Conservation (phyloP, 2,113 vertebrate species). For the Toxostoma redivivum region DNA sequence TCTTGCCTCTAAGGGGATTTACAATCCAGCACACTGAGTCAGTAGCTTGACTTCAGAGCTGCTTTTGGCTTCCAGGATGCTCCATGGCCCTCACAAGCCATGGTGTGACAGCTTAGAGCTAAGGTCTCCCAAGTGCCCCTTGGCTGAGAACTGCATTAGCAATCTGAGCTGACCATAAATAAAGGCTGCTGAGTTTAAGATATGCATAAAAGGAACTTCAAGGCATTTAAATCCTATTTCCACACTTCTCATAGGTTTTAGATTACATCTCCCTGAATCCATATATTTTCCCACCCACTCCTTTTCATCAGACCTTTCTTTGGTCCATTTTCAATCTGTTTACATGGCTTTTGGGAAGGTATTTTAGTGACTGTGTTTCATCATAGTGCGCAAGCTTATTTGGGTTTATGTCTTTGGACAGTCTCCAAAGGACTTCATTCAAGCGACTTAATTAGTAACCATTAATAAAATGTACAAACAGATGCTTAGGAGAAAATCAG, state of each 20-base stretch:
- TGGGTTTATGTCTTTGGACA: constrained; percentile 39
- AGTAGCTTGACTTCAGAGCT: not conserved
- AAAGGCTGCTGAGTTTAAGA: not conserved
- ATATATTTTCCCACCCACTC: not conserved
- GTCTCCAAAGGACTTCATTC: constrained; percentile 21
- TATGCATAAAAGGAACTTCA: not conserved
- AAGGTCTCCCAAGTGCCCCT: not conserved
- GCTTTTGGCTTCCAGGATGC: not conserved
- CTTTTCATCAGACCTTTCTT: not conserved
- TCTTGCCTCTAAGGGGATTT: not conserved
- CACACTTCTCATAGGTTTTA: not conserved
- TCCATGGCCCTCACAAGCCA: fast-evolving
- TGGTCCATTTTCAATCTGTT: not conserved
- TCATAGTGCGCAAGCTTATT: not conserved
- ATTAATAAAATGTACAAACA: constrained; percentile 44
- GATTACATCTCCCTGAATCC: not conserved
- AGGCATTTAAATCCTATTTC: not conserved
- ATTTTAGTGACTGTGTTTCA: not conserved
- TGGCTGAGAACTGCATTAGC: not conserved
- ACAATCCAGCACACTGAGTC: not conserved
- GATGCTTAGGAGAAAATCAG: constrained; percentile 18
- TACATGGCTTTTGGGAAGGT: not conserved
- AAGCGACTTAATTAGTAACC: constrained; percentile 9
- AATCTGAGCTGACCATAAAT: not conserved
- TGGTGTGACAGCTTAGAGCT: fast-evolving